These are phyloP conservation scores for Neodiprion pinetum DNA, from an alignment of 1,140 invertebrate species.

Conservation along the genomic window DNA sequence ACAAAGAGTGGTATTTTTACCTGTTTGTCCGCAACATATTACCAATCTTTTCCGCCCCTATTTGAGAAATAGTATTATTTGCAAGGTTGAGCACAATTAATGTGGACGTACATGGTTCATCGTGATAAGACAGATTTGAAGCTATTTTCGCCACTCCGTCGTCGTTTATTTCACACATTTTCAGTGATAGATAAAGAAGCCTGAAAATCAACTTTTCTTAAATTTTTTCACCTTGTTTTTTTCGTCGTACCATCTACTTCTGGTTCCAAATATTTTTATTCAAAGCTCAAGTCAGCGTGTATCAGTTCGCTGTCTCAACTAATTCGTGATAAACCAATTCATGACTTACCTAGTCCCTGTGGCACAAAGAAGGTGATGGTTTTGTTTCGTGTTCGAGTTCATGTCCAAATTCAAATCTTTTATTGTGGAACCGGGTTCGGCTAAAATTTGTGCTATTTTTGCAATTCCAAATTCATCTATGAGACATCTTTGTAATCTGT, in stretches of 20 bases:
- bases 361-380: slow-evolving; percentile 35
- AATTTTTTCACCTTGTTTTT: not conserved
- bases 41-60: slow-evolving; percentile 30
- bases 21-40: slow-evolving; percentile 38
- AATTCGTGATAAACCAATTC: not conserved
- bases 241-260: not conserved
- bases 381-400: slow-evolving; percentile 42
- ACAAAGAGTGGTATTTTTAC: not conserved
- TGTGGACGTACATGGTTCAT: slow-evolving; percentile 33
- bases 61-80: slow-evolving; percentile 43
- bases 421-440: slow-evolving; percentile 26
- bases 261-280: not conserved
- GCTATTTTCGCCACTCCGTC: slow-evolving; percentile 37
- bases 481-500: slow-evolving; percentile 41
- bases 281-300: no score
- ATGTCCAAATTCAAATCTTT: slow-evolving; percentile 41
- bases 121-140: slow-evolving; percentile 33
- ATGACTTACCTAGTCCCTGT: slow-evolving; percentile 25
- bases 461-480: slow-evolving; percentile 40
- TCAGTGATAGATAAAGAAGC: slow-evolving; percentile 38
- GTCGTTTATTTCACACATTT: slow-evolving; percentile 40
- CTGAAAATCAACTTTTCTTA: slow-evolving; percentile 14
- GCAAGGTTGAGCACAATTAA: slow-evolving; percentile 45
- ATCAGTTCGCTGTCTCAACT: no score
- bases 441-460: slow-evolving; percentile 38